Conservation (phyloP, 2,797 vertebrate species). For the Apogon hyalosoma region DNA sequence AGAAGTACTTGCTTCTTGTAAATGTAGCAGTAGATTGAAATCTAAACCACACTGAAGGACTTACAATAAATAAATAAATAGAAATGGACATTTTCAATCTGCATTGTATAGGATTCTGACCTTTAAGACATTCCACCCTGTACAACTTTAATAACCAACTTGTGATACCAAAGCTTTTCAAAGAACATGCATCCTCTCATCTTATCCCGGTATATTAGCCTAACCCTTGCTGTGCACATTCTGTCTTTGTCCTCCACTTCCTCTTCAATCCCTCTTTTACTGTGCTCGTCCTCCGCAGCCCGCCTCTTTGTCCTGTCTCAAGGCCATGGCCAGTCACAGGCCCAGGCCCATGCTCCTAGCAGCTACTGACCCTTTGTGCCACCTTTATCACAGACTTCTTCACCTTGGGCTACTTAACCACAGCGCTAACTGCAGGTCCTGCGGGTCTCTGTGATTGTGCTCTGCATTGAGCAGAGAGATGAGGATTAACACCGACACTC, state of each 20-base stretch:
- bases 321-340: constrained; percentile 66
- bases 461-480: constrained; percentile 82
- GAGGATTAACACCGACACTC: constrained; percentile 86
- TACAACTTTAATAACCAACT: constrained; percentile 33
- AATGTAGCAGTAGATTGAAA: no score
- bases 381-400: constrained; percentile 82
- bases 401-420: constrained; percentile 83
- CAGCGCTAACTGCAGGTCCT: constrained; percentile 82
- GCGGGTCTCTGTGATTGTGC: constrained; percentile 83
- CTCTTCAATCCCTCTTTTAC: constrained; percentile 58
- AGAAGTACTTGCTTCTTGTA: no score
- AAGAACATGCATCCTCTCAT: constrained; percentile 26
- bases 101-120: not conserved
- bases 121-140: constrained; percentile 8
- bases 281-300: constrained; percentile 48
- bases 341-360: constrained; percentile 67
- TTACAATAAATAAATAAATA: no score
- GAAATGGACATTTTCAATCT: no score
- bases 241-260: constrained; percentile 65
- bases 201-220: constrained; percentile 52
- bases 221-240: constrained; percentile 39
- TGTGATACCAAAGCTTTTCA: constrained; percentile 29
- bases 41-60: no score
- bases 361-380: constrained; percentile 80
- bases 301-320: constrained; percentile 71